Conservation (phyloP, 1,140 invertebrate species). For the Trachelipus rathkii region DNA sequence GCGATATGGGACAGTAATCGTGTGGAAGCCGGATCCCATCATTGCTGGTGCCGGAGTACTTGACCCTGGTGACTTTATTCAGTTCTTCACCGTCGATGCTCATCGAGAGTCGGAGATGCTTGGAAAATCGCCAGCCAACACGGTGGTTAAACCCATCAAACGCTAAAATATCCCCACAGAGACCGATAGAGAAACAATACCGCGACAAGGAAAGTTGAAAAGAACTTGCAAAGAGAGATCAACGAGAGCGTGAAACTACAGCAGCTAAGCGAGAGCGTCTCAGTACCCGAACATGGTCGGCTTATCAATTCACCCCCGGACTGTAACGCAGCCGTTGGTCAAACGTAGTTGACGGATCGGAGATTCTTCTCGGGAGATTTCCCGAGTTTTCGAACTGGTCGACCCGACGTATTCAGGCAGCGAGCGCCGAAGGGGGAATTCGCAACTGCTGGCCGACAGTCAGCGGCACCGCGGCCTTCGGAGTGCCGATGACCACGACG, state of each 20-base stretch:
- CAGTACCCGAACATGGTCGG: neutral
- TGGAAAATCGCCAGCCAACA: slow-evolving; percentile 81
- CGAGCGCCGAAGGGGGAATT: no score
- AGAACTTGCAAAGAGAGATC: slow-evolving; percentile 84
- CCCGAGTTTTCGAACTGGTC: no score
- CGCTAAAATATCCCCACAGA: no score
- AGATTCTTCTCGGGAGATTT: no score
- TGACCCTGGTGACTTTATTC: slow-evolving; percentile 76
- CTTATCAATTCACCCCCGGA: neutral
- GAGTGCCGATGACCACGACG: no score
- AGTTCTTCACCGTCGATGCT: no score
- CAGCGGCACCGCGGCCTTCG: no score
- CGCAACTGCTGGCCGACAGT: no score
- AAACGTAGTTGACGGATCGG: no score
- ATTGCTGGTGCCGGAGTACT: slow-evolving; percentile 68
- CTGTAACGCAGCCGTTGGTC: neutral
- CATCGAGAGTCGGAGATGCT: slow-evolving; percentile 80
- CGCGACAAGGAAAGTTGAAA: slow-evolving; percentile 87
- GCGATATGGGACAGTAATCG: slow-evolving; percentile 64
- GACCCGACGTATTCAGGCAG: no score
- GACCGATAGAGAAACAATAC: no score
- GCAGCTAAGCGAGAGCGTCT: neutral
- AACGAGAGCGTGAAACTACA: slow-evolving; percentile 50
- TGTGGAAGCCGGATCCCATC: slow-evolving; percentile 51
- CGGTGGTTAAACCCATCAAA: no score